Base-by-base conservation (phyloP, 2,113 vertebrate genomes). In the Nannospalax galili region DNA sequence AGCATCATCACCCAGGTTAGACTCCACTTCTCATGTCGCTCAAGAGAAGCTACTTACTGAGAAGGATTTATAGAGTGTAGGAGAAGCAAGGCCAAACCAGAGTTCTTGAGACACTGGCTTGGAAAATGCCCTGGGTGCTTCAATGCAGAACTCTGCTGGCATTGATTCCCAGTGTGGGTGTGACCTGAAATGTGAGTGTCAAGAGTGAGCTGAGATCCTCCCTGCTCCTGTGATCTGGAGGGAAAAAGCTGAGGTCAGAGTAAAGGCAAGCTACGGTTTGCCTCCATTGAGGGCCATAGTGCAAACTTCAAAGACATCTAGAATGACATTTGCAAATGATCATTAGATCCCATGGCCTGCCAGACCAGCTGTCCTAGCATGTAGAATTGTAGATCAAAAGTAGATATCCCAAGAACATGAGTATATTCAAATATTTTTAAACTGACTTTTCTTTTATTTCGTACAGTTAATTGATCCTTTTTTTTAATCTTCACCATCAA, bases 1-100 rank as follows among this genome's bases (percentile, higher is more conserved):
- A 86, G 96, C 99, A 3, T 97, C 99, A 87, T 98, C 98, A 32
- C 98, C 98, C 98, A 99, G 99, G 99, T 99, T 95, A 95, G 45
- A 69, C 70, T 2, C 3, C 7, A 30, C 11, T 67, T 78, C 64
- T 32, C 19, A 6, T 3, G 7, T 62, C 40, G 58, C 35, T 84
- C 56, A 14, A 70, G 78, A 40, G 20, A 64, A 67, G 30, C 77
- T 86, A 20, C 7, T 72, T 78, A 30, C 2, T 28, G 9, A 32
- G 62, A 80, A 30, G 45, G 20, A 93, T 20, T 79, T 9, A 5
- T 40, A 48, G 32, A 48, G 72, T 42, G 16, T 19, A 58, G 28
- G 4, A 16, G 35, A 45, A 74, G 30, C 26, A 7, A 72, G 2
- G 15, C 30, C 35, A 24, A 26, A 8, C 75, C 40, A 28, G 0